Evolutionary conservation across 2,888 invertebrate species (phyloP).

Genomic region (Amaurobius ferox): DNA sequence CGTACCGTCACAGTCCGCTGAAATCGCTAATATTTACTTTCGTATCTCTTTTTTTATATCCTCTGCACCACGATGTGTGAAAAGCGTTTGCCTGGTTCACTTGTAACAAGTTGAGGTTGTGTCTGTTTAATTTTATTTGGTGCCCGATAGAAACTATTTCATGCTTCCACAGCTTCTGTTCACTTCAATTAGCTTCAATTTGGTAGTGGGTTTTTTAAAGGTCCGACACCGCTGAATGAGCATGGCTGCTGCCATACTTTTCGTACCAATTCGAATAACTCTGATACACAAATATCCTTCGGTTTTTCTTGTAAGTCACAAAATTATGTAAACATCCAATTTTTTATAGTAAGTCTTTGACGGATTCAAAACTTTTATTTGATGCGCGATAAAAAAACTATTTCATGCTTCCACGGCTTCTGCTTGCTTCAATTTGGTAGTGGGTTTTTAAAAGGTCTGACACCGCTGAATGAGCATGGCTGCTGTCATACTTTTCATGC

Average conservation of each 20-base stretch:
- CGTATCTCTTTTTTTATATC: neutral
- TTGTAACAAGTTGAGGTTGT: constrained; percentile 5
- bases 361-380: too few relatives aligned
- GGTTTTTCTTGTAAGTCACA: too few relatives aligned
- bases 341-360: too few relatives aligned
- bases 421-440: neutral
- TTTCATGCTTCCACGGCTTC: neutral
- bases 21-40: constrained; percentile 1
- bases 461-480: too few relatives aligned
- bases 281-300: too few relatives aligned
- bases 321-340: too few relatives aligned
- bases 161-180: neutral
- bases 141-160: neutral
- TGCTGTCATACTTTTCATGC: too few relatives aligned
- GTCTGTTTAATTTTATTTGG: neutral
- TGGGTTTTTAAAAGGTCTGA: too few relatives aligned
- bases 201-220: neutral
- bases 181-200: neutral
- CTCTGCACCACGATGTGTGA: neutral
- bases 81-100: neutral
- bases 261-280: too few relatives aligned
- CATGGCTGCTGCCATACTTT: too few relatives aligned
- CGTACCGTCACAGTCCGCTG: neutral
- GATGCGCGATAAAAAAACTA: neutral
- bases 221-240: too few relatives aligned